Evolutionary conservation across 2,797 vertebrate species (phyloP).

Genomic region (Melanotaenia trifasciata): DNA sequence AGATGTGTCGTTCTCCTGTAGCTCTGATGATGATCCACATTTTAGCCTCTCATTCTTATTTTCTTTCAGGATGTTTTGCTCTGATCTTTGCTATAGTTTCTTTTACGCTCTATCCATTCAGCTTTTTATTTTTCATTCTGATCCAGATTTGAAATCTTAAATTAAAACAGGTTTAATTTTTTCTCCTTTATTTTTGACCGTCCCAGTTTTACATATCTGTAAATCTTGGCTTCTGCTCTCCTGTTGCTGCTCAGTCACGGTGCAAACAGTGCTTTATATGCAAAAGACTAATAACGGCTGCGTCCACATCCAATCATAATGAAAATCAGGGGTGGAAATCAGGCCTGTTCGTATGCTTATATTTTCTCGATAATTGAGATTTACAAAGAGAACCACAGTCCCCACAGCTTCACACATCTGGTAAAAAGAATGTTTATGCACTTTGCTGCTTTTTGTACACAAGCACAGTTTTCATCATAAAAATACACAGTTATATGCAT

Average conservation of each 20-base stretch:
- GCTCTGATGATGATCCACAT: neutral
- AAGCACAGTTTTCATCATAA: neutral
- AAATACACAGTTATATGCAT: neutral
- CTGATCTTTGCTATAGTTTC: neutral
- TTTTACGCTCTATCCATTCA: neutral
- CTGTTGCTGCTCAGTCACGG: neutral
- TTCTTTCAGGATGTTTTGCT: too few species aligned
- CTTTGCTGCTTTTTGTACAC: neutral
- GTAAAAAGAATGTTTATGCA: neutral
- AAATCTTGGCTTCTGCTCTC: neutral
- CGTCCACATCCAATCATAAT: neutral
- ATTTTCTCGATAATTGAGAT: neutral
- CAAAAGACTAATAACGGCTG: neutral
- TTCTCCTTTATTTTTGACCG: neutral
- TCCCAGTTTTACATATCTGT: neutral
- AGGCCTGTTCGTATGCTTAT: neutral
- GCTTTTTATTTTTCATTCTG: neutral
- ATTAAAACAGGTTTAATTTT: neutral
- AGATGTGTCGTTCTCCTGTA: neutral
- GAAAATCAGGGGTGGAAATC: neutral
- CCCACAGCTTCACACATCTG: neutral
- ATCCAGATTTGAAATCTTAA: neutral
- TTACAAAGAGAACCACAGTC: neutral
- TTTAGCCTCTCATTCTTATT: neutral
- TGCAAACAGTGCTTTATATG: neutral